These are phyloP conservation scores for Thaleichthys pacificus DNA, from an alignment of 2,797 vertebrate species.

Conservation along the genomic window DNA sequence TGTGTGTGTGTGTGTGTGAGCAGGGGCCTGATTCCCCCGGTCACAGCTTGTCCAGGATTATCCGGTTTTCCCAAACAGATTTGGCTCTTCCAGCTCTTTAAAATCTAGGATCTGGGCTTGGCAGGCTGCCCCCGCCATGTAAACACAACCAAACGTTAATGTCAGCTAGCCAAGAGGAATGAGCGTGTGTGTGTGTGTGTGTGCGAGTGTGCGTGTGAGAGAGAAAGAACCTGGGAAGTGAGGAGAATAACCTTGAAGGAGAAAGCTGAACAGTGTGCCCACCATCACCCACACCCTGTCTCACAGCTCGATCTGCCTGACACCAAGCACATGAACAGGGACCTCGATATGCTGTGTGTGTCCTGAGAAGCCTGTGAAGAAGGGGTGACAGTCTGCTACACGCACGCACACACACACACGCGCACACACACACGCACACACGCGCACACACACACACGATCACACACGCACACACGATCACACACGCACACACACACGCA, in stretches of 20 bases:
- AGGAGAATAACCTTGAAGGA: neutral
- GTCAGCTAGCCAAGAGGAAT: neutral
- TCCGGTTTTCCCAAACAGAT: slow-evolving; percentile 31
- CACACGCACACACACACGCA: neutral
- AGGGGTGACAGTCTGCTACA: neutral
- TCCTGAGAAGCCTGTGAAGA: neutral
- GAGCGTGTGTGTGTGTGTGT: neutral
- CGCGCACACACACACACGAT: neutral
- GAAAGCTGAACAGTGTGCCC: slow-evolving; percentile 28
- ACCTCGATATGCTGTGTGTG: slow-evolving; percentile 24
- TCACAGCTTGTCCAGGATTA: slow-evolving; percentile 19
- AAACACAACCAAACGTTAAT: slow-evolving; percentile 11
- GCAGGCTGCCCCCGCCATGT: slow-evolving; percentile 7
- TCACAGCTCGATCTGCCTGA: slow-evolving; percentile 15
- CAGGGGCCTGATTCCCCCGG: neutral
- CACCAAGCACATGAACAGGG: slow-evolving; percentile 38
- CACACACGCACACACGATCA: neutral
- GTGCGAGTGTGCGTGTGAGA: neutral
- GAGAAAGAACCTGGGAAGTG: neutral
- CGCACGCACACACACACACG: neutral
- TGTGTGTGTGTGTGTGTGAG: too few relatives aligned
- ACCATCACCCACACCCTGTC: slow-evolving; percentile 29
- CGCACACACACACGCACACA: slow-evolving; percentile 2
- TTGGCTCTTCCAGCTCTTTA: slow-evolving; percentile 32
- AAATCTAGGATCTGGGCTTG: slow-evolving; percentile 19